These are phyloP conservation scores for Podotricha telesiphe DNA, from an alignment of 2,888 invertebrate genomes.

Conservation along the genomic window DNA sequence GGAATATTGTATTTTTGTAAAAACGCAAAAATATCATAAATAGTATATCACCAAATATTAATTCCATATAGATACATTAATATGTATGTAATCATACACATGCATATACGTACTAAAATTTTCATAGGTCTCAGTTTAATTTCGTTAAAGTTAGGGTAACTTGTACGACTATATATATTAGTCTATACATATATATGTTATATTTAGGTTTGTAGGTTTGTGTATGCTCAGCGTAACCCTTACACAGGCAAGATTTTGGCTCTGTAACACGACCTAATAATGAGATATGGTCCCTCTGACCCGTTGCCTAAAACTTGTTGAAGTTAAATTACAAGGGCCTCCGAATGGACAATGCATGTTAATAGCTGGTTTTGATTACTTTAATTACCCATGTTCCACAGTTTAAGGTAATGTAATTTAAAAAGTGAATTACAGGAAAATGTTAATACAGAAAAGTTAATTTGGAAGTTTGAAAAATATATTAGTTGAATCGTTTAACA, in stretches of 20 bases:
- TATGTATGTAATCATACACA: no score
- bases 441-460: no score
- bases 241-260: slow-evolving; percentile 12
- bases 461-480: no score
- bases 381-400: slow-evolving; percentile 45
- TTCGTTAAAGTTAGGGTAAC: slow-evolving; percentile 7
- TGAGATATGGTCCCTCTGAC: slow-evolving; percentile 47
- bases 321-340: slow-evolving; percentile 57
- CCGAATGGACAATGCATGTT: slow-evolving; percentile 66
- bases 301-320: slow-evolving; percentile 51
- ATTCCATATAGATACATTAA: no score
- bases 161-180: neutral
- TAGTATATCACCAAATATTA: no score
- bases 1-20: no score
- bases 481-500: no score
- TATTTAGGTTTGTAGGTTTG: slow-evolving; percentile 6
- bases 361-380: slow-evolving; percentile 61
- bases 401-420: neutral
- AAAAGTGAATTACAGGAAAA: neutral
- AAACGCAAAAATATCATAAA: no score
- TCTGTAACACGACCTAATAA: slow-evolving; percentile 35
- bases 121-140: neutral
- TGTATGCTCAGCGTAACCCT: slow-evolving; percentile 14
- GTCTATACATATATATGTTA: no score
- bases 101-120: neutral